Conservation (phyloP, 2,113 vertebrate genomes). For the Struthio camelus region DNA sequence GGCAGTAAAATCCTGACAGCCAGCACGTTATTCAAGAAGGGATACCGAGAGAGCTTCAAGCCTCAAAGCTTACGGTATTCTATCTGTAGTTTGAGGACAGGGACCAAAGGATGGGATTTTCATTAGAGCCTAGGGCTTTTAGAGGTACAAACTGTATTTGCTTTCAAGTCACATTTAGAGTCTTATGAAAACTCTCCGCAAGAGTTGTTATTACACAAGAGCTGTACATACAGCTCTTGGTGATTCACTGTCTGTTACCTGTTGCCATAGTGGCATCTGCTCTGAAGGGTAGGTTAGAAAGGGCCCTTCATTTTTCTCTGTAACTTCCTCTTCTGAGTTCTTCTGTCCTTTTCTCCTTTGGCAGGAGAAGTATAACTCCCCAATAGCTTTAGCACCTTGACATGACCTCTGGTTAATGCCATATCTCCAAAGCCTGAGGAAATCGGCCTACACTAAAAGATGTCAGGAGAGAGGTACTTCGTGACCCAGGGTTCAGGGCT, state of each 20-base stretch:
- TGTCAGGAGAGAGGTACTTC: background rate
- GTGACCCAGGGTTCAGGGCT: background rate
- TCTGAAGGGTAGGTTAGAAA: background rate
- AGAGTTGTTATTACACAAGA: background rate
- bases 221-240: background rate
- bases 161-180: background rate
- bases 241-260: background rate
- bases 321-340: background rate
- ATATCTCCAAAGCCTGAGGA: background rate
- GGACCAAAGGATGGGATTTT: constrained; percentile 22
- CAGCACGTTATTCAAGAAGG: constrained; percentile 8
- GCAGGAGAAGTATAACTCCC: background rate
- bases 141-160: background rate
- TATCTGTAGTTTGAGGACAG: background rate
- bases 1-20: constrained; percentile 33
- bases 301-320: background rate
- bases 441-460: background rate
- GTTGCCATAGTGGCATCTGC: background rate
- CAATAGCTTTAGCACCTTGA: background rate
- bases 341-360: background rate
- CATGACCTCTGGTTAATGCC: background rate
- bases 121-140: background rate
- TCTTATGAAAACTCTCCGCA: background rate
- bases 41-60: constrained; percentile 4
- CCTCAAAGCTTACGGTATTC: background rate